Evolutionary conservation across 1,140 invertebrate species (phyloP), one percentile per base, ranked within the genome.

Genomic region (Pissodes strobi): DNA sequence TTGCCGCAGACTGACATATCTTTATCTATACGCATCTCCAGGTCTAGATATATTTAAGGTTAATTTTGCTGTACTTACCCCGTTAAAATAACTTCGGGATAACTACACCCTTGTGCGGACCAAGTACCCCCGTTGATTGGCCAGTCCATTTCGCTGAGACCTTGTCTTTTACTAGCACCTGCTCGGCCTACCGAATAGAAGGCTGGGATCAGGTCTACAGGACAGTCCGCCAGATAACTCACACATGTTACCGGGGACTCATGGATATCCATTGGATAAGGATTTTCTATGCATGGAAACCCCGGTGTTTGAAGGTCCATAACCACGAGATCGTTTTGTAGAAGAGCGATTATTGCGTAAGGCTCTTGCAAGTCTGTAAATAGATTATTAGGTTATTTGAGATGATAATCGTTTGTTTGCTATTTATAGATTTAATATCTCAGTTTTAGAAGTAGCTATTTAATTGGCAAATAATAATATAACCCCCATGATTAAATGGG

Each of bases 211-310:
- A 99, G 85, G 82, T 99, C 97, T 51, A 92, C 91, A 23, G 96
- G 96, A 81, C 96, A 99, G 82, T 99, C 95, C 34, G 95, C 94
- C 74, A 97, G 89, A 83, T 99, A 99, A 56, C 89, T 88, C 80
- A 95, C 96, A 81, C 90, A 95, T 45, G 96, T 98, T 57, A 99
- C 95, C 25, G 95, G 91, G 53, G 94, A 96, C 82, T 98, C 96
- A 81, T 99, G 97, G 68, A 99, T 87, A 82, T 99, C 96, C 95
- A 99, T 98, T 38, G 97, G 93, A 84, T 99, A 98, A 41, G 97
- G 98, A 84, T 98, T 98, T 81, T 99, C 95, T 83, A 98, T 97
- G 81, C 95, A 97, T 12, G 97, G 96, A 83, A 98, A 99, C 75
- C 96, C 96, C 45, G 89, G 87, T 38, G 92, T 91, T 76, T 91